Evolutionary conservation across 2,888 invertebrate species (phyloP), one percentile per base, ranked within the genome.

Genomic region (Crocallis elinguaria): DNA sequence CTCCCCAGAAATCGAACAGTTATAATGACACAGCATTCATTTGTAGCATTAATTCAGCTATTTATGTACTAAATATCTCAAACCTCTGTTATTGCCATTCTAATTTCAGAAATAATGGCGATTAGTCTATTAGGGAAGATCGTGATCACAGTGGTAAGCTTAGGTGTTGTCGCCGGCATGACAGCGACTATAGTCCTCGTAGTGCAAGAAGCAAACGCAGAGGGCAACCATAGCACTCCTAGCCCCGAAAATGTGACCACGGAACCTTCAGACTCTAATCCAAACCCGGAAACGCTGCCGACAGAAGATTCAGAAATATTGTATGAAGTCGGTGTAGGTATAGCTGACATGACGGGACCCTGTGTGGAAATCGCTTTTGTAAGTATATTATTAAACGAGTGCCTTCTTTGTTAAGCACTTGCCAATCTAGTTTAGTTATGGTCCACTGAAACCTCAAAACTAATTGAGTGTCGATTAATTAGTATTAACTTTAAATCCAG

Each of bases 311-410:
- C 52, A 30, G 54, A 54, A 1, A 16, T 66, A 0, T 55, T 66
- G 19, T 88, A 82, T 38, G 59, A 76, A 42, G 88, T 98, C 23
- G 98, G 98, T 3, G 95, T 97, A 4, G 98, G 98, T 0, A 96
- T 96, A 37, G 96, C 96, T 1, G 98, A 98, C 83, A 94, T 95
- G 73, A 98, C 98, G 0, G 98, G 98, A 14, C 98, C 98, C 0
- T 93, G 95, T n/a, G 97, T 95, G 6, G 98, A 97, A 85, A 94
- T 98, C 45, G 94, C 94, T 65, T 97, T 98, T 92, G 98, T 98
- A 92, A 94, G 96, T 94, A 63, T 17, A n/a, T 7, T 14, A 6
- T 21, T n/a, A 5, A 3, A 3, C 6, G 3, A 19, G 3, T 4
- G 3, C 7, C 1, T 27, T 16, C 1, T 3, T 39, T 25, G n/a